Conservation (phyloP, 2,797 vertebrate species). For the Carapus acus region DNA sequence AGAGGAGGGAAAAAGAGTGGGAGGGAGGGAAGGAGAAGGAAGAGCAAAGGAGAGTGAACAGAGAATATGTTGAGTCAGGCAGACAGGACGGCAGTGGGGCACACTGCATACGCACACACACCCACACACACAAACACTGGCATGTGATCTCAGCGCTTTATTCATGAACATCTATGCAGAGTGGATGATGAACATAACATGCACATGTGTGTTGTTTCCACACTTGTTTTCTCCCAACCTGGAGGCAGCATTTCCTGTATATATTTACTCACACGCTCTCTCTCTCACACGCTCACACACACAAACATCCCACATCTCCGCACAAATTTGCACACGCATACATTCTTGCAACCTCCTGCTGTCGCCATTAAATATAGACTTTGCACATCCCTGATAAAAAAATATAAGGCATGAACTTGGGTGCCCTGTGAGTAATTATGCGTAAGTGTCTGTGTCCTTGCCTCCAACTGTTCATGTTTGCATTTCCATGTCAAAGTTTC, state of each 20-base stretch:
- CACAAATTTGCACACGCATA: constrained; percentile 8
- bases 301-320: neutral
- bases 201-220: neutral
- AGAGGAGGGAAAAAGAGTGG: neutral
- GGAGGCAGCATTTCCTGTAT: too few species aligned
- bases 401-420: constrained; percentile 46
- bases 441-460: constrained; percentile 24
- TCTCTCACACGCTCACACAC: neutral
- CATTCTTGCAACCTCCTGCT: constrained; percentile 18
- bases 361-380: constrained; percentile 65
- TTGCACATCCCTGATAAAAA: constrained; percentile 61
- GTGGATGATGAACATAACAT: constrained; percentile 19
- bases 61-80: constrained; percentile 70
- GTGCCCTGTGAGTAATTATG: constrained; percentile 28
- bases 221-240: too few species aligned
- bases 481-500: constrained; percentile 58
- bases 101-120: constrained; percentile 23
- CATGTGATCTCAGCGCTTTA: constrained; percentile 1
- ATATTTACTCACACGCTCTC: neutral
- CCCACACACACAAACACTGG: too few species aligned
- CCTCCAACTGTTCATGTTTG: constrained; percentile 40
- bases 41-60: constrained; percentile 55
- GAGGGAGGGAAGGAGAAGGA: constrained; percentile 15
- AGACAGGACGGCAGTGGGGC: constrained; percentile 54
- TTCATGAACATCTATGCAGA: constrained; percentile 40